phyloP scores from a whole-genome alignment of 2,888 invertebrate species.

The Pyrocoelia pectoralis region DNA sequence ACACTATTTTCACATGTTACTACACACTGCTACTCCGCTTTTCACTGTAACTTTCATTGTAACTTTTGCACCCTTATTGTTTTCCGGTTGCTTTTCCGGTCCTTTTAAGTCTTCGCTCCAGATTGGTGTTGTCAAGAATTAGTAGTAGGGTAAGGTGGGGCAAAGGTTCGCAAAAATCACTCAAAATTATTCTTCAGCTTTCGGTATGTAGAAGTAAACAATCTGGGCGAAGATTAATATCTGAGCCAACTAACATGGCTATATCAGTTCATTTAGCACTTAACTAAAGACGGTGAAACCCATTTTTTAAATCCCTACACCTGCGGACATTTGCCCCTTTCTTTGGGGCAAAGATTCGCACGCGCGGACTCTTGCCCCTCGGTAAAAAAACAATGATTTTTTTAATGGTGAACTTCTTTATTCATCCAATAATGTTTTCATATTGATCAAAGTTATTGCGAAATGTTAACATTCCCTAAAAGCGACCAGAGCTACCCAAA shows the following conservation, averaged over 20 bases:
- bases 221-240: conserved; percentile 1
- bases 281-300: conserved; percentile 1
- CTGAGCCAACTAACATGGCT: neutral
- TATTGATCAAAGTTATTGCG: neutral
- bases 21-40: too few species aligned
- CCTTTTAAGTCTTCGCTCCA: too few species aligned
- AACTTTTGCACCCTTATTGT: too few species aligned
- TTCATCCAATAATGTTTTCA: neutral
- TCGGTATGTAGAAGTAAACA: neutral
- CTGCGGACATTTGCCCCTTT: neutral
- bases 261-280: neutral
- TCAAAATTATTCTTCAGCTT: neutral
- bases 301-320: neutral
- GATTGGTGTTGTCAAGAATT: too few species aligned
- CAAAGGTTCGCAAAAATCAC: too few species aligned
- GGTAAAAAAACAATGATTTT: neutral
- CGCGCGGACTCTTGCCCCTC: too few species aligned
- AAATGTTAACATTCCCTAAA: neutral
- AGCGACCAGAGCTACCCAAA: neutral
- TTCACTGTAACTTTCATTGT: too few species aligned
- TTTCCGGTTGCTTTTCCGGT: too few species aligned
- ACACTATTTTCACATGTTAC: too few species aligned
- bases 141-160: too few species aligned
- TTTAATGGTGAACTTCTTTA: neutral
- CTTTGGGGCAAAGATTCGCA: too few species aligned